These are phyloP conservation scores for Phortica magna DNA, from an alignment of 2,888 invertebrate species.

Conservation along the genomic window DNA sequence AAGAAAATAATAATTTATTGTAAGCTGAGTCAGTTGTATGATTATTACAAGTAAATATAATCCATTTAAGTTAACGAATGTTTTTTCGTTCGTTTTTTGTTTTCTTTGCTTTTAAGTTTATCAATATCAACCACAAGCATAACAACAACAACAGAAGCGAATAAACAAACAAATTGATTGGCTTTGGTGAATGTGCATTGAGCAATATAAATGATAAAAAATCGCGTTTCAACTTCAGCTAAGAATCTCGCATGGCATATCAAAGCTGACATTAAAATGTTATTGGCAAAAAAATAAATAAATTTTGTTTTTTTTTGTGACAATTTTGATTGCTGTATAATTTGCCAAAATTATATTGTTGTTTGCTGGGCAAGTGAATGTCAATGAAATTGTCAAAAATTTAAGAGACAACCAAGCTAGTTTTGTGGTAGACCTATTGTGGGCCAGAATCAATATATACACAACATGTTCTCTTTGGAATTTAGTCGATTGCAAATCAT, in stretches of 20 bases:
- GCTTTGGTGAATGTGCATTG: not conserved
- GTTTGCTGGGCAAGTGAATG: too few relatives aligned
- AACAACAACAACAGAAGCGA: not conserved
- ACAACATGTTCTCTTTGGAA: too few relatives aligned
- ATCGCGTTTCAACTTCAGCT: not conserved
- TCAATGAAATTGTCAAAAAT: too few relatives aligned
- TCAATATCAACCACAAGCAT: conserved; percentile 4
- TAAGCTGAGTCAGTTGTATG: conserved; percentile 64
- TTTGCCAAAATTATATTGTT: too few relatives aligned
- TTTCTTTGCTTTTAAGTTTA: conserved; percentile 26
- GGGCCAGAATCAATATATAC: too few relatives aligned
- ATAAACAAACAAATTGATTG: conserved; percentile 25
- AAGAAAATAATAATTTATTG: conserved; percentile 57
- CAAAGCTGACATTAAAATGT: not conserved
- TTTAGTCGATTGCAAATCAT: too few relatives aligned
- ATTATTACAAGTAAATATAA: conserved; percentile 70
- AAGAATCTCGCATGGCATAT: not conserved
- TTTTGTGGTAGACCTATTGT: too few relatives aligned
- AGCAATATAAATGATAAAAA: conserved; percentile 4
- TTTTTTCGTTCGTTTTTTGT: too few relatives aligned
- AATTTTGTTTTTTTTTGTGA: not conserved
- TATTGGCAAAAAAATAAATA: not conserved
- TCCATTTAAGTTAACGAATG: conserved; percentile 65
- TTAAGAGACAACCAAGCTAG: too few relatives aligned
- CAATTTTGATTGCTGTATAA: too few relatives aligned